These are phyloP conservation scores for Chondrilla cf. caribensis DNA, from an alignment of 37 sponge, comb jelly and placozoan species.

Conservation along the genomic window DNA sequence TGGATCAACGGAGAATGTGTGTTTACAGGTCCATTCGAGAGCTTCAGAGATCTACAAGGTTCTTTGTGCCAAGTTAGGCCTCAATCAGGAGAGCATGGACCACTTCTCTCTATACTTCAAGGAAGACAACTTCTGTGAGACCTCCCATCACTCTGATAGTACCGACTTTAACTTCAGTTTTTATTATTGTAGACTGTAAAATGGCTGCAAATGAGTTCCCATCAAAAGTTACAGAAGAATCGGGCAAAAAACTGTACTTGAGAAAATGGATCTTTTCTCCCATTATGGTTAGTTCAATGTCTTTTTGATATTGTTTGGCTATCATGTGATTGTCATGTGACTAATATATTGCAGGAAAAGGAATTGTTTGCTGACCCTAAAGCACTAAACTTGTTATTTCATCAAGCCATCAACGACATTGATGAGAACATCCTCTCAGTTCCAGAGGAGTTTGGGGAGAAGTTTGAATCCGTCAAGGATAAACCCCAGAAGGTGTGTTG, in stretches of 20 bases:
- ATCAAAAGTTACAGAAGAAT: neutral
- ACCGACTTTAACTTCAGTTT: neutral
- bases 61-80: slow-evolving; percentile 19
- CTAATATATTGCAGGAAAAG: slow-evolving; percentile 30
- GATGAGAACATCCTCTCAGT: slow-evolving; percentile 33
- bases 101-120: slow-evolving; percentile 59
- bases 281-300: slow-evolving; percentile 27
- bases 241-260: slow-evolving; percentile 37
- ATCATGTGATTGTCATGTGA: neutral
- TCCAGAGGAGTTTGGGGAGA: slow-evolving; percentile 31
- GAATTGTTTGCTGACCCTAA: slow-evolving; percentile 27
- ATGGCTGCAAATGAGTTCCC: slow-evolving; percentile 80
- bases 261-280: slow-evolving; percentile 82
- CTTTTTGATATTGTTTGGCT: neutral
- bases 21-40: slow-evolving; percentile 37
- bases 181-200: slow-evolving; percentile 57
- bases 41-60: slow-evolving; percentile 57
- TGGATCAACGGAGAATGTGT: slow-evolving; percentile 20
- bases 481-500: slow-evolving; percentile 46
- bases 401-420: slow-evolving; percentile 77
- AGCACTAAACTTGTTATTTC: slow-evolving; percentile 54
- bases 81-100: slow-evolving; percentile 29
- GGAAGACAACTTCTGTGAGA: slow-evolving; percentile 14
- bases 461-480: slow-evolving; percentile 20
- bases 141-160: no score